Base-by-base conservation (phyloP, 2,888 invertebrate species). In the Ecliptopera silaceata region DNA sequence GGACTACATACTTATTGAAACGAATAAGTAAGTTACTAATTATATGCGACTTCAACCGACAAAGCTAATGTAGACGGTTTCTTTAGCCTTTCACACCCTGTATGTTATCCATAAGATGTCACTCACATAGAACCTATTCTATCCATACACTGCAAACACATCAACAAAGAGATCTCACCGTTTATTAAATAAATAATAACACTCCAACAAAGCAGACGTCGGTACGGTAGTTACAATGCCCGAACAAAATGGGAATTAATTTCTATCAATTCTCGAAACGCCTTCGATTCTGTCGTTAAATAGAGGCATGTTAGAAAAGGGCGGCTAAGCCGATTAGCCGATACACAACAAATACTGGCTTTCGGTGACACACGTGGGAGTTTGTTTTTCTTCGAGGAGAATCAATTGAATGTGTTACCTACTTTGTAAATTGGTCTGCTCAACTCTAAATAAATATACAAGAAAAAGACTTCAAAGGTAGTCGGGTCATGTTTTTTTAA, bases 121-220 rank as follows among this genome's bases (percentile, higher is more conserved):
- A 45, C 26, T 61, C 20, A 17, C 42, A 47, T 18, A 38, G 44
- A 15, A 42, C 3, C 15, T 22, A 50, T 44, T 51, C 38, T 39
- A 39, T 11, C 29, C 17, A 39, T 76, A 80, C 80, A 84, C 82
- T 75, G 79, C 76, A 80, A 77, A 73, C 75, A 75, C 76, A 65
- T 71, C 67, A 68, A 86, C 88, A 88, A 87, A 82, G 80, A 72
- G 62, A 69, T 75, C 79, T 83, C 76, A 74, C 76, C 82, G 83
- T 87, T 78, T 88, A 88, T 88, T 86, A 89, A 88, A 90, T 88
- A 88, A 90, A 89, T 87, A 90, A 86, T 82, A 84, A 84, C 82
- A 81, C 56, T 64, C 32, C 54, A 60, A 88, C 86, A 87, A 87
- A 78, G 43, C 69, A 79, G 75, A 76, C 81, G 82, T 78, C 80